Base-by-base conservation (phyloP, 2,113 vertebrate genomes). In the Notarius quadriscutis region DNA sequence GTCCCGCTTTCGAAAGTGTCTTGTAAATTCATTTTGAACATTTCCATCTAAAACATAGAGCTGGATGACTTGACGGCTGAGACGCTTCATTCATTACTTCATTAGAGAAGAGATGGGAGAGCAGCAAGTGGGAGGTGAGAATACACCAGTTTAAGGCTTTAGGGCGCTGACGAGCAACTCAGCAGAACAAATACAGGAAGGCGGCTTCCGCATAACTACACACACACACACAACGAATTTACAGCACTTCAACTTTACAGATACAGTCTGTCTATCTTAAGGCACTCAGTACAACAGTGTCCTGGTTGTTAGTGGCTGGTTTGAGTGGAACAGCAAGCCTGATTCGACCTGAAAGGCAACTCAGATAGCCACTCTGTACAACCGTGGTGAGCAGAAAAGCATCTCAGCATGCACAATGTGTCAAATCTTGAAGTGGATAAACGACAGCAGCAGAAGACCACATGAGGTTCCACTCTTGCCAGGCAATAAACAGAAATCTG, bases 111-210 rank as follows among this genome's bases (percentile, higher is more conserved):
- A 10, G 48, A 75, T 50, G 48, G 12, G 78, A 67, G 63, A 83
- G 15, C n/a, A 83, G 15, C n/a, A 51, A 65, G 89, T 77, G 60
- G 80, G 83, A 78, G 77, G 75, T 80, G 85, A 87, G 78, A 85
- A 84, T 25, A 22, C 57, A 77, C 8, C 72, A 53, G n/a, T 17
- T 62, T 78, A 81, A 50, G 81, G n/a, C 84, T 60, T 79, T 78
- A 71, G 80, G 60, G 65, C 58, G 60, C 74, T 86, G 84, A 90
- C 72, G 78, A 90, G 65, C 85, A 25, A 74, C 80, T 30, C 86
- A 58, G 88, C 67, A 90, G 91, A 91, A 91, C 91, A 91, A 91
- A 91, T 77, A 89, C 89, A 91, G 91, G 91, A 91, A 91, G 89
- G 57, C 75, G 65, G 55, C 88, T 90, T 91, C 91, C 91, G 87